These are phyloP conservation scores for Coccyzus lansbergi DNA, from an alignment of 2,797 vertebrate species.

Conservation along the genomic window DNA sequence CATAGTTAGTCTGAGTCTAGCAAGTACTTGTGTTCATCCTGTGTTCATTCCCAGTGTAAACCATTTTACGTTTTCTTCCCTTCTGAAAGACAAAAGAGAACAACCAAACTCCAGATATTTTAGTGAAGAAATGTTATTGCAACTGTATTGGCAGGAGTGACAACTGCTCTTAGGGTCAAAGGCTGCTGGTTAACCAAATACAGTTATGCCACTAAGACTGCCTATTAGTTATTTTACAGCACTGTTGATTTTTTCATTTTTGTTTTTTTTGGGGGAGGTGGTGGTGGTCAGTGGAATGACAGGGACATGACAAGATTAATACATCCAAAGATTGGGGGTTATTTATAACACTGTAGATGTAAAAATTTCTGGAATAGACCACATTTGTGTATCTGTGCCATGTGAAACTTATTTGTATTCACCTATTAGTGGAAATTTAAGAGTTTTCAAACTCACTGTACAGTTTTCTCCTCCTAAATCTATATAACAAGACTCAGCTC, in stretches of 20 bases:
- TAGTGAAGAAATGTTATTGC: conserved; percentile 42
- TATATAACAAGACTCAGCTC: background rate
- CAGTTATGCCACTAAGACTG: background rate
- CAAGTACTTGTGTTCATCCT: background rate
- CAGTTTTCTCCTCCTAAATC: background rate
- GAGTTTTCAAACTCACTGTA: background rate
- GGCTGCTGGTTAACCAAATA: background rate
- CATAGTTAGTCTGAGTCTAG: background rate
- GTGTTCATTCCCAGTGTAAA: background rate
- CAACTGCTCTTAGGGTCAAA: conserved; percentile 18
- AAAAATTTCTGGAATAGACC: background rate
- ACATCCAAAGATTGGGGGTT: background rate
- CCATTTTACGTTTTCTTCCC: background rate
- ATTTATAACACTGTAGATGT: background rate
- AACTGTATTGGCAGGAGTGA: background rate
- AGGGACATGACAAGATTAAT: background rate
- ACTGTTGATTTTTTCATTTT: background rate
- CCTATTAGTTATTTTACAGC: background rate
- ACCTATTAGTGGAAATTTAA: background rate
- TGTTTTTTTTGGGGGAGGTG: rapidly evolving
- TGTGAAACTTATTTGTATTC: background rate
- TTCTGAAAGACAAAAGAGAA: background rate
- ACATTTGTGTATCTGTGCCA: background rate
- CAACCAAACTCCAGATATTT: conserved; percentile 5
- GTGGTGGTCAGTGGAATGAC: background rate